Base-by-base conservation (phyloP, 2,888 invertebrate genomes). In the Elmis aenea region DNA sequence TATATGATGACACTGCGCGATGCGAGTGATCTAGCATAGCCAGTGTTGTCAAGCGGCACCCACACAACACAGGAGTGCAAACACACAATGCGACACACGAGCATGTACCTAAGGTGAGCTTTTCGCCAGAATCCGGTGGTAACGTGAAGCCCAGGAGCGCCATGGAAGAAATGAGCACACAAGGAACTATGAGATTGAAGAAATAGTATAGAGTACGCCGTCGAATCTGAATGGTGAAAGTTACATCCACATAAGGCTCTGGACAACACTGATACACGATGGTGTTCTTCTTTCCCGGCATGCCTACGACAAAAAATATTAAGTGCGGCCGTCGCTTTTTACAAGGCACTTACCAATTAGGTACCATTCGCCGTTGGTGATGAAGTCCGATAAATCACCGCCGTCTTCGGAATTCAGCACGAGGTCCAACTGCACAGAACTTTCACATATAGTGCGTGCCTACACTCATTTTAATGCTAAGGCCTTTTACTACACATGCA, bases 341-440 rank as follows among this genome's bases (percentile, higher is more conserved):
- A 1, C 10, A 5, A 9, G 18, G 30, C 26, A 70, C 85, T 83
- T 74, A 94, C 96, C 95, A 76, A 97, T 84, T 65, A 99, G 80
- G 74, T 95, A 92, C 96, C 97, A 99, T 76, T 99, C 99, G 62
- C 97, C 99, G 69, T 97, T 99, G 59, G 90, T 88, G 69, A 97
- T 95, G 79, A 96, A 99, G 75, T 90, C 92, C 59, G 91, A 86
- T 60, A 91, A 80, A 74, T 97, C 97, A 54, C 96, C 96, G 55
- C 92, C 93, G 57, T 81, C 81, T 66, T 89, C 86, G 63, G 89
- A 89, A 73, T 95, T 91, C 69, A 96, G 84, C 71, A 88, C 82
- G 73, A 99, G 84, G 79, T 97, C 93, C 76, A 99, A 81, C 86
- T 92, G 81, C 71, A 65, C 61, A 62, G 59, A 64, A 63, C 57